phyloP scores from a whole-genome alignment of 2,888 invertebrate genomes.

The Tenthredo mesomela region DNA sequence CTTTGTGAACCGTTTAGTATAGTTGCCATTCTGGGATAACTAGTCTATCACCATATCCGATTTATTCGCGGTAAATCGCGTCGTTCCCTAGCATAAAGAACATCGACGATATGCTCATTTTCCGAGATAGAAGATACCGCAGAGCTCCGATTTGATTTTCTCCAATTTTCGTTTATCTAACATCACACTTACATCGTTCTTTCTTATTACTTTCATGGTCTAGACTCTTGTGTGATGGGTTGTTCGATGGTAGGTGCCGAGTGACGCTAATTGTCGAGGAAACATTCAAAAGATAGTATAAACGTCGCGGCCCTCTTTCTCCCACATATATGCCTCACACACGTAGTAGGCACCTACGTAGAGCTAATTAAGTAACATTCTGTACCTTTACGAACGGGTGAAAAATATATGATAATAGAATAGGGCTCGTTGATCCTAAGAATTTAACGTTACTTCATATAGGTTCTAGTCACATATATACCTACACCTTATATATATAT shows the following conservation, averaged over 20 bases:
- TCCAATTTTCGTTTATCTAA: neutral
- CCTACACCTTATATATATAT: too few relatives aligned
- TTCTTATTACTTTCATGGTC: neutral
- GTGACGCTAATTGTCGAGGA: slow-evolving; percentile 24
- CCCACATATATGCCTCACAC: neutral
- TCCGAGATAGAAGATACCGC: neutral
- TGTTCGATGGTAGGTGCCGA: neutral
- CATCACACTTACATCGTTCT: too few relatives aligned
- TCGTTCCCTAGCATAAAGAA: neutral
- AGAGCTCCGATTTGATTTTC: neutral
- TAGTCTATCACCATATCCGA: slow-evolving; percentile 49
- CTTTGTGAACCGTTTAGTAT: slow-evolving; percentile 43
- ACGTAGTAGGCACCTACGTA: too few relatives aligned
- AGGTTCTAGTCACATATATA: too few relatives aligned
- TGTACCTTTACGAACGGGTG: slow-evolving; percentile 11
- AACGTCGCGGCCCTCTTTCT: neutral
- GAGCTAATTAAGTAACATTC: slow-evolving; percentile 24
- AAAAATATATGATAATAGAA: neutral
- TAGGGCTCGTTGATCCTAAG: neutral
- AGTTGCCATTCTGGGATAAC: slow-evolving; percentile 30
- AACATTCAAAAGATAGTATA: neutral
- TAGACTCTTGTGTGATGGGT: neutral
- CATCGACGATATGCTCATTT: slow-evolving; percentile 4
- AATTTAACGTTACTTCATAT: slow-evolving; percentile 14
- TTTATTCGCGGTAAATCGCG: neutral